Base-by-base conservation (phyloP, 2,797 vertebrate species). In the Pseudotriccus pelzelni region DNA sequence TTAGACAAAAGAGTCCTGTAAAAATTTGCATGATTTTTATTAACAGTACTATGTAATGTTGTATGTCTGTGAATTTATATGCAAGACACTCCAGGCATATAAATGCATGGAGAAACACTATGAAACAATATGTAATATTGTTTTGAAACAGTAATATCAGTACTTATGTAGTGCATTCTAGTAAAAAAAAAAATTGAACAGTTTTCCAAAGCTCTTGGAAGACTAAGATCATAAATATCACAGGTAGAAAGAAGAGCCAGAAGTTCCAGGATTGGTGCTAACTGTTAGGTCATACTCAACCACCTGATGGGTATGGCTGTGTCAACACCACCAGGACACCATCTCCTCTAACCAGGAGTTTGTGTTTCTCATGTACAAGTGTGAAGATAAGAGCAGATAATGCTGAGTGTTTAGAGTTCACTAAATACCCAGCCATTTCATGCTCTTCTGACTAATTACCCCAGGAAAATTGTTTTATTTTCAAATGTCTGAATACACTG, bases 361-460 rank as follows among this genome's bases (percentile, higher is more conserved):
- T 76, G 36, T 75, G 4, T 67, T 85, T 77, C 68, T 64, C 11
- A n/a, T 20, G 23, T 4, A 9, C 6, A 8, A 0, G 0, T 44
- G 12, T n/a, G 15, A 47, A 41, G 16, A 52, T 37, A 13, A 55
- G 22, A 62, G 44, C 14, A 34, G 52, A 70, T 11, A 82, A 74
- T 12, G 22, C 3, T 30, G 24, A 50, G 2, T 30, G 14, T 34
- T 83, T 70, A 36, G 15, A 58, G 7, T 59, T 81, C 43, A 73
- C 4, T 23, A 43, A 36, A 37, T 56, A 59, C 5, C 22, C 56
- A 27, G 39, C 4, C 1, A 8, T 36, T 69, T 70, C 6, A 5
- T 16, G 4, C 3, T 74, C 3, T 76, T 90, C 43, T 81, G 56
- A 41, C 24, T 12, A 22, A 34, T 11, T 70, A 50, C 37, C 56